phyloP scores from a whole-genome alignment of 30 jellyfish, hydroid and myxozoan species.

The Euphysa ruthae region DNA sequence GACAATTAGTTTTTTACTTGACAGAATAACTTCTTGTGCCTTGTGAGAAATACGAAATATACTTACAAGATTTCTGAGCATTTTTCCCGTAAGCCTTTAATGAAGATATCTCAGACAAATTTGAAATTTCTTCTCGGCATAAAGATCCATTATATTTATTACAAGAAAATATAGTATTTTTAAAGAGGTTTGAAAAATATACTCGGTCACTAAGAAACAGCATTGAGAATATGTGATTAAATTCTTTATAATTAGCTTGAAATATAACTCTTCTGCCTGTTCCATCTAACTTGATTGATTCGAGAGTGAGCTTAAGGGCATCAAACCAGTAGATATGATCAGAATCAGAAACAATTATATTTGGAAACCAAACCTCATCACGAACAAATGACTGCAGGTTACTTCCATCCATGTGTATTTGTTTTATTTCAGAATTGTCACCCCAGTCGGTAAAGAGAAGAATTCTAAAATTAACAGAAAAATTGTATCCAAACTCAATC shows the following conservation, averaged over 20 bases:
- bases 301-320: constrained; percentile 43
- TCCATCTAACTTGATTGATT: constrained; percentile 59
- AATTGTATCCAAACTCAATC: no score
- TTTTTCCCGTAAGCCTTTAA: constrained; percentile 7
- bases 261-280: constrained; percentile 13
- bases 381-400: constrained; percentile 29
- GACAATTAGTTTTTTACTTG: no score
- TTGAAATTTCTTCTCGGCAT: neutral
- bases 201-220: neutral
- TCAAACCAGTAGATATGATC: constrained; percentile 69
- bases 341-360: constrained; percentile 35
- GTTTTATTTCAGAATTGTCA: constrained; percentile 53
- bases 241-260: neutral
- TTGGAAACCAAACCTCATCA: constrained; percentile 54
- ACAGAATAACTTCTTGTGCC: no score
- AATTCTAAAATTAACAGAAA: constrained; percentile 33
- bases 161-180: neutral
- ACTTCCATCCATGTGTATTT: constrained; percentile 85
- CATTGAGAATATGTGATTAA: neutral
- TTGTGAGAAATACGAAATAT: no score
- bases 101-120: neutral
- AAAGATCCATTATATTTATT: neutral
- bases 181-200: neutral
- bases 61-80: constrained; percentile 7
- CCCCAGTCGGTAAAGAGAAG: constrained; percentile 88